phyloP scores from a whole-genome alignment of 2,113 vertebrate genomes.

The Lepus europaeus region DNA sequence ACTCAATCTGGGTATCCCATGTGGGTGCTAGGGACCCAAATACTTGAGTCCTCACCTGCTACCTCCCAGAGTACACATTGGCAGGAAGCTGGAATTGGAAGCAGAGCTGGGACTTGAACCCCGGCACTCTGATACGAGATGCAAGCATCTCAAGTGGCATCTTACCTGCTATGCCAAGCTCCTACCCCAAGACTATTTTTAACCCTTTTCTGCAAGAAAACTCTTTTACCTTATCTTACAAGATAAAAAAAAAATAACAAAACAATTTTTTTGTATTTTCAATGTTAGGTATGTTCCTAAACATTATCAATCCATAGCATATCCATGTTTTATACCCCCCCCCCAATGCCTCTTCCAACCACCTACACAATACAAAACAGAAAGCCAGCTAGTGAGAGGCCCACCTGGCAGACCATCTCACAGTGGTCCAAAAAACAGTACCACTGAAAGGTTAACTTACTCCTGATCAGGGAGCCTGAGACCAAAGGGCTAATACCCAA shows the following conservation, averaged over 20 bases:
- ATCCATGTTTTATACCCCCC: background rate
- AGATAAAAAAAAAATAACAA: slow-evolving; percentile 18
- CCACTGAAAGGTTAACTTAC: background rate
- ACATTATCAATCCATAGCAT: background rate
- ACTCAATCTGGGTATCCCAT: too few species aligned
- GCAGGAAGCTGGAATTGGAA: too few species aligned
- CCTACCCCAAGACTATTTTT: background rate
- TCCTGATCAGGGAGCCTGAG: background rate
- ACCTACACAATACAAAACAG: background rate
- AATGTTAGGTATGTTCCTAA: background rate
- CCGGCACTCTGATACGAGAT: too few species aligned
- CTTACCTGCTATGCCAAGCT: too few species aligned
- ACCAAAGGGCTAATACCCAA: background rate
- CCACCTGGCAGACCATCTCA: background rate
- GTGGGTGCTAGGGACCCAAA: too few species aligned
- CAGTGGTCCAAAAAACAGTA: background rate
- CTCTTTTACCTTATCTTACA: slow-evolving; percentile 13
- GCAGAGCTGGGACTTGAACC: too few species aligned
- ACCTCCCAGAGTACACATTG: too few species aligned
- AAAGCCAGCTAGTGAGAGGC: background rate
- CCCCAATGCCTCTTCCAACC: background rate
- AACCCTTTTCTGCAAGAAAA: slow-evolving; percentile 4
- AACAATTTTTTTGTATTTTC: slow-evolving; percentile 14
- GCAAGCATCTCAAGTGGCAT: too few species aligned
- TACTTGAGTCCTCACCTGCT: too few species aligned